Evolutionary conservation across 2,113 vertebrate species (phyloP).

Genomic region (Nothobranchius furzeri): DNA sequence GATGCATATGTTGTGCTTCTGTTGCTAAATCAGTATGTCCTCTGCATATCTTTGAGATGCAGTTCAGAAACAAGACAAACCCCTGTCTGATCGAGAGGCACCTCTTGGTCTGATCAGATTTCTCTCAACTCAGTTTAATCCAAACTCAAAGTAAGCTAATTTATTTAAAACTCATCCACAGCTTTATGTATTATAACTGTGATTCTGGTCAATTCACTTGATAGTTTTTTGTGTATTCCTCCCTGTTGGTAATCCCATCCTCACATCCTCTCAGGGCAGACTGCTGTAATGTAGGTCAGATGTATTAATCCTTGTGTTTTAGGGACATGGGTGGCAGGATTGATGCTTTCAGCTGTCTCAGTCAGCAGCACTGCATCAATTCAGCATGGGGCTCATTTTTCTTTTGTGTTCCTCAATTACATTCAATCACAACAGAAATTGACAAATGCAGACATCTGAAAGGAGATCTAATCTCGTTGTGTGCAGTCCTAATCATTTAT

Average conservation of each 20-base stretch:
- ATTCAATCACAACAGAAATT: too few species aligned
- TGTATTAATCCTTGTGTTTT: constrained; percentile 55
- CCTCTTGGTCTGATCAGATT: background rate
- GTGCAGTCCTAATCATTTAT: too few species aligned
- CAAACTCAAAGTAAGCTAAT: background rate
- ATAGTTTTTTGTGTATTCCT: constrained; percentile 34
- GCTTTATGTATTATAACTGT: background rate
- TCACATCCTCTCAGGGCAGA: constrained; percentile 65
- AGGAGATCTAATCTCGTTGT: too few species aligned
- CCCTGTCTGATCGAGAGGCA: too few species aligned
- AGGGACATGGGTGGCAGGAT: constrained; percentile 2
- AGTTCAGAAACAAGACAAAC: background rate
- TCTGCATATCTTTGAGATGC: background rate
- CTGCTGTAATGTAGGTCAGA: constrained; percentile 71
- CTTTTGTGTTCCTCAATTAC: too few species aligned
- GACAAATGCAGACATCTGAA: too few species aligned
- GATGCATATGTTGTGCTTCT: background rate
- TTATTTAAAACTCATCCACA: background rate
- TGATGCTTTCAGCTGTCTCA: constrained; percentile 5
- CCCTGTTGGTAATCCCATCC: constrained; percentile 59
- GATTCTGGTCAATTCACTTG: constrained; percentile 34
- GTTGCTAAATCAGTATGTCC: background rate
- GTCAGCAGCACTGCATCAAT: background rate
- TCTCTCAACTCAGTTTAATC: background rate
- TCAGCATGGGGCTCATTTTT: background rate